These are phyloP conservation scores for Trilocha varians DNA, from an alignment of 2,888 invertebrate genomes.

Conservation along the genomic window DNA sequence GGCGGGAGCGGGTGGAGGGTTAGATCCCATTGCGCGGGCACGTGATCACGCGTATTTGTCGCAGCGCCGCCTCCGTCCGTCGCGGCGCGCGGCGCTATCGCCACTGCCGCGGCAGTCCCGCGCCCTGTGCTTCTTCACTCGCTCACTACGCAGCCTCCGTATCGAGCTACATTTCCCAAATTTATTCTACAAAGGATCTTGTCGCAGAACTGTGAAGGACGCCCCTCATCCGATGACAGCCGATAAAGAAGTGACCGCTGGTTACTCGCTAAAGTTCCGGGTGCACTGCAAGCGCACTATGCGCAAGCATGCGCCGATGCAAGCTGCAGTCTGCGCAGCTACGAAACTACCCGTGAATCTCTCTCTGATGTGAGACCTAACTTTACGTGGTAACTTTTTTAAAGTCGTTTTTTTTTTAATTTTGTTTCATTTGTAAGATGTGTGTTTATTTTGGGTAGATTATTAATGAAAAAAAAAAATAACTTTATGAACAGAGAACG, in stretches of 20 bases:
- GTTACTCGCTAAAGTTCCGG: constrained; percentile 10
- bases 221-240: constrained; percentile 61
- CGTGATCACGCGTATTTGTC: constrained; percentile 37
- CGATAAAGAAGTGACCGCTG: constrained; percentile 15
- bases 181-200: constrained; percentile 38
- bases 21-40: constrained; percentile 45
- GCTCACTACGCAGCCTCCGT: constrained; percentile 68
- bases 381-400: no score
- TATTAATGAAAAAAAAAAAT: no score
- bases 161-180: constrained; percentile 63
- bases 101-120: constrained; percentile 41
- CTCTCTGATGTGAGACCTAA: no score
- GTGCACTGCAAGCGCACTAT: constrained; percentile 8
- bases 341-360: no score
- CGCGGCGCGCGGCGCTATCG: constrained; percentile 43
- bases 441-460: no score
- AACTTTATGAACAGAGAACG: no score
- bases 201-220: constrained; percentile 49
- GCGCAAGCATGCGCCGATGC: constrained; percentile 7
- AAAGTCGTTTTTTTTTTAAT: no score
- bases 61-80: constrained; percentile 45
- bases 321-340: background rate
- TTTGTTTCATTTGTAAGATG: no score
- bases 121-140: constrained; percentile 29
- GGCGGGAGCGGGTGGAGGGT: constrained; percentile 47